Evolutionary conservation across 2,888 invertebrate species (phyloP), one percentile per base, ranked within the genome.

Genomic region (Encarsia formosa): DNA sequence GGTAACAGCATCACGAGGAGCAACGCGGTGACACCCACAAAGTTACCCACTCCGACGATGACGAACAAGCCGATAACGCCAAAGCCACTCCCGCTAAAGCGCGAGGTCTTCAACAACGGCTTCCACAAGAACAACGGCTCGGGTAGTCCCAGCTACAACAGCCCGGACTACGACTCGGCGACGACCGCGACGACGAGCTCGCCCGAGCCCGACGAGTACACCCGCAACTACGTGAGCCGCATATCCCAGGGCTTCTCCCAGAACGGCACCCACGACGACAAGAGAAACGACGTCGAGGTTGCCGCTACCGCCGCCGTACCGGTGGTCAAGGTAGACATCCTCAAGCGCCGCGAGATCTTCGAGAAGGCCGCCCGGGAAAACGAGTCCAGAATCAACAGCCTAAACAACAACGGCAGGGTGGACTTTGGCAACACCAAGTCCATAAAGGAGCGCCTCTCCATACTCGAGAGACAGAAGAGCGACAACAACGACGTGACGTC

Each of bases 141-240:
- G 77, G 51, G 75, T 62, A 52, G 60, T 60, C 29, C 8, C 18
- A 32, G n/a, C n/a, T 5, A 18, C 15, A 29, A 8, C 13, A 38
- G 37, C 18, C 65, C 79, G 72, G 72, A 81, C 74, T 85, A 85
- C 75, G 85, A 85, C 66, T 83, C 84, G 31, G 82, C 81, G 61
- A 85, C 82, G 63, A 84, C 83, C 49, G 83, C 81, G 61, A 83
- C 83, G 37, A 80, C 81, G 61, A 84, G 82, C 68, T 83, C 86
- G 38, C 83, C 85, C 2, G 84, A 85, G 72, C 82, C 83, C 26
- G 82, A 87, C 65, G 89, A 90, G 71, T 91, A 90, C 73, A 90
- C 90, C 0, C 87, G 91, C 68, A 87, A 88, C 62, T 91, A 91
- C 74, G 87, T 90, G 63, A 86, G 88, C 45, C 80, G 88, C 61